Base-by-base conservation (phyloP, 1,140 invertebrate species). In the Drosophila sturtevanti region DNA sequence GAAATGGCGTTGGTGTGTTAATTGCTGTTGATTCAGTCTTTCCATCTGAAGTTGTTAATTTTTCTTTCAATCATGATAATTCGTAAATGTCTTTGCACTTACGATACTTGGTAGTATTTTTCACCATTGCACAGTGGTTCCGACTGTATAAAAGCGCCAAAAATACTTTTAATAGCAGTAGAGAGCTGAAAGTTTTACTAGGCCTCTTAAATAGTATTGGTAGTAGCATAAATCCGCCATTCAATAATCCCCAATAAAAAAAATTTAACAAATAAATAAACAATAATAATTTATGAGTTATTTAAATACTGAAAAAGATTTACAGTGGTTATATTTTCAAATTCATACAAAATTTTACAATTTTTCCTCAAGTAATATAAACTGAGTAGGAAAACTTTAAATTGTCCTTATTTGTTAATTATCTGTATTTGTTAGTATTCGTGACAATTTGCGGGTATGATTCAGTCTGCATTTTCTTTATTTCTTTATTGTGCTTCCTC, bases 361-460 rank as follows among this genome's bases (percentile, higher is more conserved):
- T 55, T 22, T 55, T 18, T 54, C 16, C 44, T 37, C 18, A 64
- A 48, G 35, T n/a, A 37, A 4, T n/a, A 37, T 37, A 37, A 37
- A 37, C 35, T 37, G 11, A 37, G n/a, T 10, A 4, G 27, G 55
- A 63, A 64, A 54, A 37, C 35, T 64, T 64, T 64, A 55, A 64
- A 24, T 65, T 54, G 24, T 44, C 6, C 44, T 56, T 65, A 37
- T 54, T 65, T 65, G 38, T 65, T 63, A 16, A 65, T 31, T 63
- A 63, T 51, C 61, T 31, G 24, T 63, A 52, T 63, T 63, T 51
- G 37, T 61, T 22, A 61, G 55, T 35, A 58, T 35, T 44, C 35
- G 35, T 37, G 35, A 37, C 35, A 37, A 12, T 37, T 37, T 37
- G 35, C 12, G 11, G 35, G 35, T 44, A 21, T 61, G 37, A 16